Evolutionary conservation across 2,797 vertebrate genomes (phyloP).

Genomic region (Cossypha polioptera): DNA sequence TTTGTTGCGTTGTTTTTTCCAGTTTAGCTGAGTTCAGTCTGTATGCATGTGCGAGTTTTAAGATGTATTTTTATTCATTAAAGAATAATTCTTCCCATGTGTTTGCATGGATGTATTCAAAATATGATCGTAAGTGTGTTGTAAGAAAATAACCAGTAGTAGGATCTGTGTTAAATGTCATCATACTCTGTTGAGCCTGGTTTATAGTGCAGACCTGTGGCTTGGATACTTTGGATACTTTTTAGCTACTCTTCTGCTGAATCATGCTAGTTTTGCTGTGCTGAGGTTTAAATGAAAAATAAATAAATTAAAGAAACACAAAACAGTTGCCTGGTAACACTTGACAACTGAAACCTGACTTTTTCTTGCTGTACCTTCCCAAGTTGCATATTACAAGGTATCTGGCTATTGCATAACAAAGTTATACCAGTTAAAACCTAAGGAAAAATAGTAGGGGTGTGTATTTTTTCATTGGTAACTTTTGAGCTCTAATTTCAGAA

Average conservation of each 20-base stretch:
- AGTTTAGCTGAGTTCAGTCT: slow-evolving; percentile 39
- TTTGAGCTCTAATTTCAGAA: neutral
- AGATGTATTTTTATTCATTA: slow-evolving; percentile 71
- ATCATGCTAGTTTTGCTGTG: slow-evolving; percentile 69
- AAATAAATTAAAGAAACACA: slow-evolving; percentile 28
- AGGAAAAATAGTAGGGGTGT: neutral
- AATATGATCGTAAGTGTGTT: neutral
- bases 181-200: neutral
- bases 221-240: neutral
- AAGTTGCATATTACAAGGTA: neutral
- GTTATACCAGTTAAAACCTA: neutral
- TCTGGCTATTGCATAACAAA: slow-evolving; percentile 5
- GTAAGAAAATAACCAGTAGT: neutral
- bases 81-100: slow-evolving; percentile 52
- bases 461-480: neutral
- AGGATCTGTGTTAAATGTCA: neutral
- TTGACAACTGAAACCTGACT: slow-evolving; percentile 65
- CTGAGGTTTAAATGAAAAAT: slow-evolving; percentile 71
- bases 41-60: slow-evolving; percentile 67
- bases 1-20: neutral
- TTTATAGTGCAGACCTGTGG: neutral
- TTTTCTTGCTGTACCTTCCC: neutral
- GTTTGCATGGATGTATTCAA: neutral
- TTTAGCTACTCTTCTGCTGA: neutral
- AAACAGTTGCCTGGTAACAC: slow-evolving; percentile 59